These are phyloP conservation scores for Ormyrus thymus DNA, from an alignment of 2,888 invertebrate genomes.

Conservation along the genomic window DNA sequence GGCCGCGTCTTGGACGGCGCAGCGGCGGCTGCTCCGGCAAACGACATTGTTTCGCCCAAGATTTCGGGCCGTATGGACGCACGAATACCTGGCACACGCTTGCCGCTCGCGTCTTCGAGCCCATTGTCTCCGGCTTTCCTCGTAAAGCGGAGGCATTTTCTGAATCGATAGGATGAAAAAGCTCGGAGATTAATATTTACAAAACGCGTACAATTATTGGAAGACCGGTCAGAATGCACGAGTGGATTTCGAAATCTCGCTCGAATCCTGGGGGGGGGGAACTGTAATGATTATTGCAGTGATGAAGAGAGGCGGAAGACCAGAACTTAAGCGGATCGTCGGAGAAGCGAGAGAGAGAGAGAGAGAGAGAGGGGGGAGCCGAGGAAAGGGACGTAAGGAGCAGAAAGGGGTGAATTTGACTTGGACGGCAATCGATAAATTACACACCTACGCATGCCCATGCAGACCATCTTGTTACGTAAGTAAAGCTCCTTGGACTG, in stretches of 20 bases:
- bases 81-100: too few relatives aligned
- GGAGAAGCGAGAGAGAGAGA: constrained; percentile 54
- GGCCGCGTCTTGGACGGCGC: constrained; percentile 15
- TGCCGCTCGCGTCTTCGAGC: too few relatives aligned
- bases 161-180: background rate
- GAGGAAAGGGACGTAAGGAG: background rate
- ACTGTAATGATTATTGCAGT: constrained; percentile 57
- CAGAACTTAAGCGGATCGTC: constrained; percentile 16
- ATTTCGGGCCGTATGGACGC: constrained; percentile 2
- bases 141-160: background rate
- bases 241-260: constrained; percentile 27
- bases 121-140: too few relatives aligned
- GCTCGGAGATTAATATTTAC: too few relatives aligned
- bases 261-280: background rate
- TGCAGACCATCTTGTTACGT: constrained; percentile 65
- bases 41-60: constrained; percentile 41
- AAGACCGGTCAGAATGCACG: constrained; percentile 1
- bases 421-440: constrained; percentile 73
- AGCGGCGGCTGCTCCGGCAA: background rate
- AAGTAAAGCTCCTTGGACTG: constrained; percentile 72
- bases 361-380: background rate
- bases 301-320: background rate
- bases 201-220: constrained; percentile 1
- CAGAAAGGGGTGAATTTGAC: constrained; percentile 63
- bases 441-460: constrained; percentile 66